These are phyloP conservation scores for Tanypteryx hageni DNA, from an alignment of 2,888 invertebrate species.

Conservation along the genomic window DNA sequence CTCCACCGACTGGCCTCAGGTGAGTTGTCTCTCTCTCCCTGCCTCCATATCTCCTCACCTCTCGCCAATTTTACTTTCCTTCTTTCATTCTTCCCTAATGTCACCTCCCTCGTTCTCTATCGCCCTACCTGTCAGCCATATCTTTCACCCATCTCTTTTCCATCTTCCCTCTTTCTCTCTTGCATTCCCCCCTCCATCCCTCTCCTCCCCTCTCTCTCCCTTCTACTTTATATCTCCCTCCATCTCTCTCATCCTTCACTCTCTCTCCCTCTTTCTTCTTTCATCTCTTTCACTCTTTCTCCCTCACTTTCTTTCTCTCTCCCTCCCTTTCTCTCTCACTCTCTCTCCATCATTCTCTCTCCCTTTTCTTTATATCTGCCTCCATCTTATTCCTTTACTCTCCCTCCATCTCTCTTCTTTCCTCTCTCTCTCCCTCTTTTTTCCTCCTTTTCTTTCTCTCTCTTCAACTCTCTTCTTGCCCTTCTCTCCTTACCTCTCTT, in stretches of 20 bases:
- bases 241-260: too few species aligned
- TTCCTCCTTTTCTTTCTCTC: too few species aligned
- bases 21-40: conserved; percentile 71
- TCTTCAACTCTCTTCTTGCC: not conserved
- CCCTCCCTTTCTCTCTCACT: too few species aligned
- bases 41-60: not conserved
- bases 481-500: too few species aligned
- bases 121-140: not conserved
- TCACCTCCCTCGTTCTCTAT: not conserved
- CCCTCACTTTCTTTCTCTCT: too few species aligned
- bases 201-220: not conserved
- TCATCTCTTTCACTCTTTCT: not conserved
- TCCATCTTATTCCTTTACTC: too few species aligned
- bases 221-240: not conserved
- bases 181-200: not conserved
- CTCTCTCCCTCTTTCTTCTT: too few species aligned
- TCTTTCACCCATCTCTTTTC: not conserved
- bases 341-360: too few species aligned
- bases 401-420: too few species aligned
- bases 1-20: conserved; percentile 92
- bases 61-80: not conserved
- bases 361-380: too few species aligned
- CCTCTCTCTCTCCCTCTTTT: too few species aligned
- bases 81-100: not conserved
- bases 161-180: not conserved